phyloP scores from a whole-genome alignment of 2,797 vertebrate genomes.

The Silurus aristotelis region DNA sequence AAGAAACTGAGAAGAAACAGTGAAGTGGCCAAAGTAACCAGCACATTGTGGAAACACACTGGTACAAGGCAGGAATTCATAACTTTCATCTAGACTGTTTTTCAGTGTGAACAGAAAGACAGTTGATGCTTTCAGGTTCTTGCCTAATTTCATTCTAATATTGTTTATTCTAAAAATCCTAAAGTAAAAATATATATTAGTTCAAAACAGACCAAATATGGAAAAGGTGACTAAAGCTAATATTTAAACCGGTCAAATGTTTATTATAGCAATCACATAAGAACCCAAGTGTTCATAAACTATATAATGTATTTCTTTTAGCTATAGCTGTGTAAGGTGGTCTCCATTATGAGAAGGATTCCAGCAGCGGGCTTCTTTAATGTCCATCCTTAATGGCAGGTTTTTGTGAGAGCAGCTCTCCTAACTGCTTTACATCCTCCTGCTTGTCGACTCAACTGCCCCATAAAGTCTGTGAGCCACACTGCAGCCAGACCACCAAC shows the following conservation, averaged over 20 bases:
- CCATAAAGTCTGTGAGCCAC: conserved; percentile 43
- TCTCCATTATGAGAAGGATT: not conserved
- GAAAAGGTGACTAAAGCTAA: not conserved
- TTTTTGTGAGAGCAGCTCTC: conserved; percentile 43
- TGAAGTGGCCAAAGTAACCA: conserved; percentile 23
- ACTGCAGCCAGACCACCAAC: conserved; percentile 58
- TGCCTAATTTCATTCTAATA: not conserved
- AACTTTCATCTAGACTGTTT: conserved; percentile 2
- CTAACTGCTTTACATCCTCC: conserved; percentile 44
- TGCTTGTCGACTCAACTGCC: conserved; percentile 46
- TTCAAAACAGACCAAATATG: not conserved
- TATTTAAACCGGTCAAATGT: not conserved
- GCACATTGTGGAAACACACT: conserved; percentile 34
- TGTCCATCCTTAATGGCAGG: conserved; percentile 46
- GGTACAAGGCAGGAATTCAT: not conserved
- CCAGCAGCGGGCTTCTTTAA: conserved; percentile 37
- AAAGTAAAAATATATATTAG: not conserved
- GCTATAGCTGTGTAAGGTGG: conserved; percentile 7
- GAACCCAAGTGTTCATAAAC: not conserved
- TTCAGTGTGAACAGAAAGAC: not conserved
- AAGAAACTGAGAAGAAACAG: conserved; percentile 26
- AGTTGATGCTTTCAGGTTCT: not conserved
- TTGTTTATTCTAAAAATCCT: not conserved
- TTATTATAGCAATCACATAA: not conserved
- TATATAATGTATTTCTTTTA: not conserved